Base-by-base conservation (phyloP, 2,888 invertebrate species). In the Thera obeliscata region DNA sequence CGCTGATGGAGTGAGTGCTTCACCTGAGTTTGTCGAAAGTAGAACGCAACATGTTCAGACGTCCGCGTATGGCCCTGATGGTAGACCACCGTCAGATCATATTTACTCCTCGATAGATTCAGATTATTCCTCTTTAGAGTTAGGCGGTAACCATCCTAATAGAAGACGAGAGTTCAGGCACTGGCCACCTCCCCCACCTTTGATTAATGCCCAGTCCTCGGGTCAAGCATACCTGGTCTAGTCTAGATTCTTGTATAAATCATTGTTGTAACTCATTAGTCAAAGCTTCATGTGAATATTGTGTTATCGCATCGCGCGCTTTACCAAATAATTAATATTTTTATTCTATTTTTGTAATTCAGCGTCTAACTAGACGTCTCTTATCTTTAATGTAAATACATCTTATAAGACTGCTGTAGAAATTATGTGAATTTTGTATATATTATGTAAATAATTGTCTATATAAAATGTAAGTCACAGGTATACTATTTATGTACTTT, bases 51-150 rank as follows among this genome's bases (percentile, higher is more conserved):
- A 88, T 74, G 83, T 86, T 82, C 85, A 94, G 81, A 80, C 87
- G 81, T 81, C 85, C 41, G 85, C 89, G 33, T 95, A 94, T 68
- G 93, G 89, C 11, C 87, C 88, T 62, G 94, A 95, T 74, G 95
- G 96, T 77, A 94, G 97, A 78, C 97, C 97, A 46, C 95, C 97
- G 22, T 97, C 97, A 71, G 97, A 98, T 90, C 97, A 97, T 88
- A 97, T 98, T 82, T 98, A 98, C 87, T 97, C 97, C 67, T 97
- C 97, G 84, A 98, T 98, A 87, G 97, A 98, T 91, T 97, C 97
- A 64, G 97, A 97, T 89, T 97, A 97, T 84, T 97, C 97, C 74
- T 96, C 97, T 58, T 94, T 97, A 86, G 97, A 97, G 77, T 94
- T 96, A 82, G 97, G 90, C 74, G 90, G 85, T 61, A 89, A 87